Percentiles rank a stretch among this genome's conserved stretches.
Evolutionary conservation across 64 coral and sea anemone species (phyloP).

Genomic region (Stichodactyla mertensii): DNA sequence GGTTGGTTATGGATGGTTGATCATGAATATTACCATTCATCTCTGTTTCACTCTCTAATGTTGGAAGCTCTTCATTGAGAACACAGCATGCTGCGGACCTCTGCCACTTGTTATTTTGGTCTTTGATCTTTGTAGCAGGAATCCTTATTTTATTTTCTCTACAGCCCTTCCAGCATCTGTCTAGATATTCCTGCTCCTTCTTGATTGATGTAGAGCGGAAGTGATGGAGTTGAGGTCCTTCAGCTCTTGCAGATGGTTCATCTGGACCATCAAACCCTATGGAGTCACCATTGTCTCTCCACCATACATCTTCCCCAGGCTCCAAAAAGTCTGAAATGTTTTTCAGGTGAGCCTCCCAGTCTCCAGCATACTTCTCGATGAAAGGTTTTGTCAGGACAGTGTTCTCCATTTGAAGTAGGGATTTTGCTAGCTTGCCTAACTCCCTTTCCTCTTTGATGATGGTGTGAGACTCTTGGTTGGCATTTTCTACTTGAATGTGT

Average conservation of each 20-base stretch:
- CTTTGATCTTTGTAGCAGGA: constrained; percentile 22
- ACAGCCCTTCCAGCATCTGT: constrained; percentile 1
- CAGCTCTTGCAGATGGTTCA: neutral
- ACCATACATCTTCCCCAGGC: constrained; percentile 35
- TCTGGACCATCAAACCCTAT: constrained; percentile 28
- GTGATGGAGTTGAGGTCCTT: constrained; percentile 8
- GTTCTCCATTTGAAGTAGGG: constrained; percentile 38
- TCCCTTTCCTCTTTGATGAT: constrained; percentile 28
- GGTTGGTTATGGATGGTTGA: no score
- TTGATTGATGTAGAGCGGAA: constrained; percentile 3
- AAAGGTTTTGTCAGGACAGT: constrained; percentile 33
- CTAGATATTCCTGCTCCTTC: constrained; percentile 5
- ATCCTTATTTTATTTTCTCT: neutral
- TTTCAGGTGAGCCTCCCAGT: constrained; percentile 48
- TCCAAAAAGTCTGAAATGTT: constrained; percentile 46
- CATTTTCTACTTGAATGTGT: constrained; percentile 44
- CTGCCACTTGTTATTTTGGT: constrained; percentile 19
- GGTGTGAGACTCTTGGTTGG: neutral
- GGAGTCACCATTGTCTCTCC: neutral
- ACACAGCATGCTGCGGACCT: neutral
- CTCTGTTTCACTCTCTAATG: no score
- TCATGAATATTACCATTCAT: no score
- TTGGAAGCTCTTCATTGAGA: no score
- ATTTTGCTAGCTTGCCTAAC: constrained; percentile 40
- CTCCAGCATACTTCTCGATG: constrained; percentile 39